phyloP scores from a whole-genome alignment of 2,113 vertebrate genomes.

The Asarcornis scutulata region DNA sequence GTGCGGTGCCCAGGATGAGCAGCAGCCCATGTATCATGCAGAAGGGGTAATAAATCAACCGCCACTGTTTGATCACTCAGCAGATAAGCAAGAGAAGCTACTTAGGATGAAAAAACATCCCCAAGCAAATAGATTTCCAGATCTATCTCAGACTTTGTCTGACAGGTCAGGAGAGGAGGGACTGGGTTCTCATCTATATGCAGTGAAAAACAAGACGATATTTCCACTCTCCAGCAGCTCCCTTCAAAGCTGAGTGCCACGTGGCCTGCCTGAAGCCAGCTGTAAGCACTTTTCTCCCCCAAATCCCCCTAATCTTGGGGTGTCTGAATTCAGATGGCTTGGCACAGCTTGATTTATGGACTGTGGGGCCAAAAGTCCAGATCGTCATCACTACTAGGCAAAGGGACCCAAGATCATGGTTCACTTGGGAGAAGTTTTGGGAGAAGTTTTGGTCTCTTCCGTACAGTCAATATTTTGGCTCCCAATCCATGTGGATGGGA shows the following conservation, averaged over 20 bases:
- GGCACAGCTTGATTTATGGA: not conserved
- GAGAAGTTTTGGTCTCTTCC: not conserved
- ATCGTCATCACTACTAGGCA: not conserved
- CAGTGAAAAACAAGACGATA: not conserved
- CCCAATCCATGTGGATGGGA: not conserved
- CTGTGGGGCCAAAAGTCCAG: not conserved
- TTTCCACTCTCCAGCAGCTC: not conserved
- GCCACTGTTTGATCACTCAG: not conserved
- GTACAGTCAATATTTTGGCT: not conserved
- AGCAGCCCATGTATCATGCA: slow-evolving; percentile 39
- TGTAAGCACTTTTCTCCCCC: not conserved
- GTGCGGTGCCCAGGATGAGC: not conserved
- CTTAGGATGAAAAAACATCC: slow-evolving; percentile 6
- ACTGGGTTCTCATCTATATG: not conserved
- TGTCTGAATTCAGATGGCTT: not conserved
- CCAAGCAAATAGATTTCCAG: not conserved
- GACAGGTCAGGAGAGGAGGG: not conserved
- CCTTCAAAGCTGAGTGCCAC: not conserved
- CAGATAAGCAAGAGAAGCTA: slow-evolving; percentile 15
- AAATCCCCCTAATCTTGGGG: not conserved
- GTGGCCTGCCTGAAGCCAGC: not conserved
- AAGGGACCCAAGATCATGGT: not conserved
- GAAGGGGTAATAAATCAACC: slow-evolving; percentile 42
- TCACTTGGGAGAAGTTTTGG: fast-evolving
- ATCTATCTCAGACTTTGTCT: not conserved